These are phyloP conservation scores for Murina feae DNA, from an alignment of 2,113 vertebrate genomes.

Conservation along the genomic window DNA sequence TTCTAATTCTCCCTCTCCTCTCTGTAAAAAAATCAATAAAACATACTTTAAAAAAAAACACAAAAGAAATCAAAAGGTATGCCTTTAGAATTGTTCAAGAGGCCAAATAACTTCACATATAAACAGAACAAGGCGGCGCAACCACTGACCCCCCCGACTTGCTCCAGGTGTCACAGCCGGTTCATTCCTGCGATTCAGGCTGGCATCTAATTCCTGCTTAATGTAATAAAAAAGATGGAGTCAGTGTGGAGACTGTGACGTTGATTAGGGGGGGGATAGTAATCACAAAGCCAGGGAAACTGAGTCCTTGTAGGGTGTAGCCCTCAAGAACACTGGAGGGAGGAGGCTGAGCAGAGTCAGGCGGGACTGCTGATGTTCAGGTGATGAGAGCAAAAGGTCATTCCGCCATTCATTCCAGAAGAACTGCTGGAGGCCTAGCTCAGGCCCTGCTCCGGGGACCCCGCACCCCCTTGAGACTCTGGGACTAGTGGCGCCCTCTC, in stretches of 20 bases:
- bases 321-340: not conserved
- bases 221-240: not conserved
- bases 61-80: no score
- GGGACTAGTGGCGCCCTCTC: not conserved
- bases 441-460: not conserved
- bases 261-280: not conserved
- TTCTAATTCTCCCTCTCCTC: no score
- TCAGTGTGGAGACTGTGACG: not conserved
- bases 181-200: not conserved
- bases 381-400: not conserved
- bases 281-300: not conserved
- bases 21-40: no score
- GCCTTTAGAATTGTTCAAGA: not conserved
- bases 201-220: not conserved
- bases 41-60: no score
- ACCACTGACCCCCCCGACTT: not conserved
- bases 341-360: not conserved
- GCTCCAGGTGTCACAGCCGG: not conserved
- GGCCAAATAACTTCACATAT: not conserved
- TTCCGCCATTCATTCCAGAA: not conserved
- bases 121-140: not conserved
- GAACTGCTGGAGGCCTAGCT: not conserved
- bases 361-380: not conserved
- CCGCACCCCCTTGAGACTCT: not conserved
- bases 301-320: not conserved